A percentile compares a stretch with the other conserved stretches of the same genome.
These are phyloP conservation scores for Dasypogon diadema DNA, from an alignment of 2,888 invertebrate species.

Conservation along the genomic window DNA sequence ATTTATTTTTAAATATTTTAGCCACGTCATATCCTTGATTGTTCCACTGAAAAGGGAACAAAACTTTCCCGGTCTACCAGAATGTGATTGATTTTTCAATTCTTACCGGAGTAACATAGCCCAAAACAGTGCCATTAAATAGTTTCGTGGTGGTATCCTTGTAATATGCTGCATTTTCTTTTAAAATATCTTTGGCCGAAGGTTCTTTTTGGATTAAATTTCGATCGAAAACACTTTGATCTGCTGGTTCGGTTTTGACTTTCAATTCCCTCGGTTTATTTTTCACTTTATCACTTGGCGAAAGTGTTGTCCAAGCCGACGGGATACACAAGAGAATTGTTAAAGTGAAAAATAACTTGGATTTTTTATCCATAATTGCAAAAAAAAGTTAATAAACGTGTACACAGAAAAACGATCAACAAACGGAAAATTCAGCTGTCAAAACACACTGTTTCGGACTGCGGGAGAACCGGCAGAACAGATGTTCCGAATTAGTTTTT, in stretches of 20 bases:
- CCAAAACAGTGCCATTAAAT: constrained; percentile 83
- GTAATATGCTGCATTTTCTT: constrained; percentile 81
- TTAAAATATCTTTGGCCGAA: constrained; percentile 79
- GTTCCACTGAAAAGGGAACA: constrained; percentile 96
- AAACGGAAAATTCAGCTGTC: too few relatives aligned
- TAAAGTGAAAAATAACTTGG: too few relatives aligned
- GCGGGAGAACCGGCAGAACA: too few relatives aligned
- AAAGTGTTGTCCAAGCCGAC: constrained; percentile 60
- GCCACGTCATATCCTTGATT: constrained; percentile 93
- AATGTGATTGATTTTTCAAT: too few relatives aligned
- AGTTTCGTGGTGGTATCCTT: constrained; percentile 76
- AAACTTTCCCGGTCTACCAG: too few relatives aligned
- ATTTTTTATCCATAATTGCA: too few relatives aligned
- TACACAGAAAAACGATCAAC: too few relatives aligned
- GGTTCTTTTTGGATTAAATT: constrained; percentile 77
- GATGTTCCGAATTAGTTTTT: too few relatives aligned
- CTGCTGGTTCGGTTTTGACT: constrained; percentile 71
- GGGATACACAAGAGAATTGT: too few relatives aligned
- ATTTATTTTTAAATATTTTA: constrained; percentile 88
- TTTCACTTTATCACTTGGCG: constrained; percentile 61
- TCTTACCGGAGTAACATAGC: constrained; percentile 90
- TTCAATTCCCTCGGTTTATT: constrained; percentile 60
- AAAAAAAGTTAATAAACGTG: too few relatives aligned
- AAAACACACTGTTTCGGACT: too few relatives aligned
- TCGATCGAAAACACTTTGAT: constrained; percentile 77